phyloP scores from a whole-genome alignment of 2,888 invertebrate species.

The Coenonympha glycerion region DNA sequence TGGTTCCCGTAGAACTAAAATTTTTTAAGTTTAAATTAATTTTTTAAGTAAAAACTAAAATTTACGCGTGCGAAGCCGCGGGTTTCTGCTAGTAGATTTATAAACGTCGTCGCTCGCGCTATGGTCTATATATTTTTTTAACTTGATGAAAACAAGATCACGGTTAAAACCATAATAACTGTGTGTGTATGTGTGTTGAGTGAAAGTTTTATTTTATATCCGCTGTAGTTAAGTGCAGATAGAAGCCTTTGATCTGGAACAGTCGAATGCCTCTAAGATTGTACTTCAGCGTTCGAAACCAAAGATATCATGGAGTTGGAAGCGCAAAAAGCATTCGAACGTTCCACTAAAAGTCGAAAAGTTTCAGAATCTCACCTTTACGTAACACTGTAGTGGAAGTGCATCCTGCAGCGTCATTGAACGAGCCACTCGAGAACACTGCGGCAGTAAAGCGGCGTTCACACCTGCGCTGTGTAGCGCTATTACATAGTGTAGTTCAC shows the following conservation, averaged over 20 bases:
- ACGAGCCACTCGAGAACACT: conserved; percentile 26
- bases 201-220: no score
- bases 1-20: no score
- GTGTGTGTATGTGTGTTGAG: no score
- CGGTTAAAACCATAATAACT: no score
- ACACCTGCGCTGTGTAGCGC: conserved; percentile 14
- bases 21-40: no score
- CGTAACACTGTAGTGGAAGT: conserved; percentile 20
- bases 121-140: no score
- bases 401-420: conserved; percentile 26
- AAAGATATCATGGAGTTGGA: not conserved
- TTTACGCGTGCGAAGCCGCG: no score
- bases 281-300: not conserved
- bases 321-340: not conserved
- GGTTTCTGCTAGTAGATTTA: no score
- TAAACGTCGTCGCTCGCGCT: no score
- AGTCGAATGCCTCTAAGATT: not conserved
- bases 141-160: no score
- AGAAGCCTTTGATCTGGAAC: not conserved
- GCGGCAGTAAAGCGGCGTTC: conserved; percentile 16
- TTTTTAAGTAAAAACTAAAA: no score
- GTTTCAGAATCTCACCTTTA: conserved; percentile 17
- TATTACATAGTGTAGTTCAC: not conserved
- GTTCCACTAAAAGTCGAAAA: conserved; percentile 14
- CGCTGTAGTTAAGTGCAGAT: no score